phyloP scores from a whole-genome alignment of 1,140 invertebrate species.

The Sitodiplosis mosellana region DNA sequence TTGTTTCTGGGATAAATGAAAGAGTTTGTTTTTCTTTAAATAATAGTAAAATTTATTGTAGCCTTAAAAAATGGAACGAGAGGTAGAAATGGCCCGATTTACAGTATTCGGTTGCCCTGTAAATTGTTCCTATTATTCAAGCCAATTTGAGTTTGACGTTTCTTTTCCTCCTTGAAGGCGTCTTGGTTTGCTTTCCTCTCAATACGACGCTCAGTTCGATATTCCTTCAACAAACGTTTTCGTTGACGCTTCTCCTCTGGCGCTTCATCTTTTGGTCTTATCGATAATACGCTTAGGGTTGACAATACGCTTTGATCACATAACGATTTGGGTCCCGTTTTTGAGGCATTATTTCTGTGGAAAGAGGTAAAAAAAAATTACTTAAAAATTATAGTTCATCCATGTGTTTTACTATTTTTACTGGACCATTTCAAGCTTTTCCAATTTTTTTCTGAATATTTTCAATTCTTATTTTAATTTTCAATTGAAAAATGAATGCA shows the following conservation, averaged over 20 bases:
- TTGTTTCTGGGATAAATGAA: too few relatives aligned
- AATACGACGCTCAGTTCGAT: conserved; percentile 58
- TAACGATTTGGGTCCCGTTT: conserved; percentile 29
- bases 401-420: too few relatives aligned
- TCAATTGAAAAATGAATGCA: too few relatives aligned
- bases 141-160: conserved; percentile 55
- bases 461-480: too few relatives aligned
- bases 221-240: conserved; percentile 67
- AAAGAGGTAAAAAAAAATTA: neutral
- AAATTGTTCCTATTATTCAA: conserved; percentile 55
- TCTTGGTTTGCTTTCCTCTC: conserved; percentile 73
- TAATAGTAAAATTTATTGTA: too few relatives aligned
- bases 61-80: too few relatives aligned
- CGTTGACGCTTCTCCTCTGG: conserved; percentile 60
- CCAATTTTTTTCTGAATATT: too few relatives aligned
- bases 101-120: conserved; percentile 48
- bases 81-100: conserved; percentile 8
- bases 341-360: conserved; percentile 6
- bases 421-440: too few relatives aligned
- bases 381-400: too few relatives aligned
- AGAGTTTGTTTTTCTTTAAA: too few relatives aligned
- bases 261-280: conserved; percentile 66
- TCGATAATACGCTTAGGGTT: conserved; percentile 45
- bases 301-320: conserved; percentile 47
- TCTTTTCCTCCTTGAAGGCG: conserved; percentile 80